Base-by-base conservation (phyloP, 2,888 invertebrate genomes). In the Atethmia centrago region DNA sequence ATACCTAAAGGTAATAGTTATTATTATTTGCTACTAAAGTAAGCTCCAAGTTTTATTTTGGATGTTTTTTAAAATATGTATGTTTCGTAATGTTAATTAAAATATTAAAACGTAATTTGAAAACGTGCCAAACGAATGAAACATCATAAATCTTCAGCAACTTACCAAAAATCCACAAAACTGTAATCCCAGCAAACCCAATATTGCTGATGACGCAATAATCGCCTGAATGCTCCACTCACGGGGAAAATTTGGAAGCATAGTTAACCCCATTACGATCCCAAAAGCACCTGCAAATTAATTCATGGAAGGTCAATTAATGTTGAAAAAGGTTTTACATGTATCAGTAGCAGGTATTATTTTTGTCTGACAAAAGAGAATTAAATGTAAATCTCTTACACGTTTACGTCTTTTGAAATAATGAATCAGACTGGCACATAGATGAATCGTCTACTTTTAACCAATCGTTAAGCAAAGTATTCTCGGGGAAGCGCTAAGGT, bases 101-200 rank as follows among this genome's bases (percentile, higher is more conserved):
- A 16, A 28, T 28, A 9, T 19, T 19, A 19, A 19, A 55, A 16
- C 3, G 0, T 25, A 8, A 14, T 1, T 21, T 36, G 1, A 36
- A 36, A 59, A 14, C 3, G 25, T 55, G 25, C 40, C 25, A 19
- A 25, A 10, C 40, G 19, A 16, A 31, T 31, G 4, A 10, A 42
- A 42, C 21, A n/a, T 8, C 19, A 61, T 25, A 28, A 21, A n/a
- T 10, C 7, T 16, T 16, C 12, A 62, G 16, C 1, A 69, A 88
- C 91, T 90, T 82, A 95, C 95, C 86, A 95, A 85, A 87, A 95
- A 95, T 64, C 95, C 95, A 49, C 93, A 93, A 75, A 90, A 91
- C 77, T 95, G 95, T 42, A 95, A 88, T 31, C 94, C 95, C 0
- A 93, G 85, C 19, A 89, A 74, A 3, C 90, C 91, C 40, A 94